phyloP scores from a whole-genome alignment of 1,140 invertebrate species.

The Diorhabda elongata region DNA sequence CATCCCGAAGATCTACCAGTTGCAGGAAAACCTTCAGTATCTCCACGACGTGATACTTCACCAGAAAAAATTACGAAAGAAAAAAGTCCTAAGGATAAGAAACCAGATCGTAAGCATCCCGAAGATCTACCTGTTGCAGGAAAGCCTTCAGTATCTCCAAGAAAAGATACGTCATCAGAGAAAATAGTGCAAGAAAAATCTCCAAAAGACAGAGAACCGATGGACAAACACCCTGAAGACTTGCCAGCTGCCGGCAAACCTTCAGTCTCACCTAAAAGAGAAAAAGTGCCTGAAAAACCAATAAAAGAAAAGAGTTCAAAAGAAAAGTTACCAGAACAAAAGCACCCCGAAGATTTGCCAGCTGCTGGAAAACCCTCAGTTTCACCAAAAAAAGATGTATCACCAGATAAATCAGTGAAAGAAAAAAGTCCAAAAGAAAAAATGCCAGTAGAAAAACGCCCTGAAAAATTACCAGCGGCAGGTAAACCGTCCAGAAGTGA shows the following conservation, averaged over 20 bases:
- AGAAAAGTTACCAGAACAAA: conserved; percentile 47
- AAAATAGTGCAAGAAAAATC: not conserved
- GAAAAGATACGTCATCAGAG: not conserved
- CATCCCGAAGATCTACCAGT: conserved; percentile 8
- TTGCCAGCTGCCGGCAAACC: not conserved
- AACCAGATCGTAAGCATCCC: not conserved
- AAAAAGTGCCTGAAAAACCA: conserved; percentile 23
- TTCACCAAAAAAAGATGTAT: not conserved
- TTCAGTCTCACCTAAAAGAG: not conserved
- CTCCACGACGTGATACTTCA: not conserved
- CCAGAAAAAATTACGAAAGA: not conserved
- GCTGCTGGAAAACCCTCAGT: conserved; percentile 8
- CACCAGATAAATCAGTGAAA: not conserved
- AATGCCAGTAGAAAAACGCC: conserved; percentile 1
- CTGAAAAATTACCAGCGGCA: conserved; percentile 14
- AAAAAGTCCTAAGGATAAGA: not conserved
- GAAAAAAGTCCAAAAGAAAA: not conserved
- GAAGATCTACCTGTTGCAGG: conserved; percentile 11
- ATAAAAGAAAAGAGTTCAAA: conserved; percentile 28
- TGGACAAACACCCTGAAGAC: not conserved
- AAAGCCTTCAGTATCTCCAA: not conserved
- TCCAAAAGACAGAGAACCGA: not conserved
- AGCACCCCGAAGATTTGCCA: conserved; percentile 4
- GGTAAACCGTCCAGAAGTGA: conserved; percentile 7
- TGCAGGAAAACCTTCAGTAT: not conserved